Conservation (phyloP, 2,797 vertebrate genomes). For the Chloroceryle inda region DNA sequence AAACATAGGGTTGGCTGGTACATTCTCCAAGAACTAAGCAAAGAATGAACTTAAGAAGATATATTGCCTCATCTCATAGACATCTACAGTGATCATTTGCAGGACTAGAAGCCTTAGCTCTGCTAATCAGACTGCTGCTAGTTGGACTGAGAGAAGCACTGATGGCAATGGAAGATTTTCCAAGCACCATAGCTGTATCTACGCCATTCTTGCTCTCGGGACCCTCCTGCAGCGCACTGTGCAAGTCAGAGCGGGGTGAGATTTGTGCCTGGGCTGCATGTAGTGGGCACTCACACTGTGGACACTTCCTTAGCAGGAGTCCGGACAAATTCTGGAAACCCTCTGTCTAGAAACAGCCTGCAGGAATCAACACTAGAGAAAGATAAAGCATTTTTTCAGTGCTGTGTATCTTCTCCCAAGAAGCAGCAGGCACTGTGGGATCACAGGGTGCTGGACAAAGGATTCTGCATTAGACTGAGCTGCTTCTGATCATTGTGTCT, state of each 20-base stretch:
- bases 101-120: not conserved
- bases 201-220: accelerated
- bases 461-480: accelerated
- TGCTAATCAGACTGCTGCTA: not conserved
- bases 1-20: not conserved
- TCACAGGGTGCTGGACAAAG: not conserved
- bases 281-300: not conserved
- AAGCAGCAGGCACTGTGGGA: not conserved
- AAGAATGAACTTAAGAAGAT: not conserved
- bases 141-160: not conserved
- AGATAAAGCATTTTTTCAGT: not conserved
- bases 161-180: not conserved
- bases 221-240: not conserved
- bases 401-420: not conserved
- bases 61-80: not conserved
- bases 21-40: not conserved
- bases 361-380: not conserved
- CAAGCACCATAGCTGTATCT: not conserved
- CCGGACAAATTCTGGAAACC: not conserved
- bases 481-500: not conserved
- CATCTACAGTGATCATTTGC: not conserved
- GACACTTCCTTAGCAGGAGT: not conserved
- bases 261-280: accelerated
- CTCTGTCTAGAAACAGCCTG: not conserved
- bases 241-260: not conserved